phyloP scores from a whole-genome alignment of 2,113 vertebrate species.

The Hypocryptadius cinnamomeus region DNA sequence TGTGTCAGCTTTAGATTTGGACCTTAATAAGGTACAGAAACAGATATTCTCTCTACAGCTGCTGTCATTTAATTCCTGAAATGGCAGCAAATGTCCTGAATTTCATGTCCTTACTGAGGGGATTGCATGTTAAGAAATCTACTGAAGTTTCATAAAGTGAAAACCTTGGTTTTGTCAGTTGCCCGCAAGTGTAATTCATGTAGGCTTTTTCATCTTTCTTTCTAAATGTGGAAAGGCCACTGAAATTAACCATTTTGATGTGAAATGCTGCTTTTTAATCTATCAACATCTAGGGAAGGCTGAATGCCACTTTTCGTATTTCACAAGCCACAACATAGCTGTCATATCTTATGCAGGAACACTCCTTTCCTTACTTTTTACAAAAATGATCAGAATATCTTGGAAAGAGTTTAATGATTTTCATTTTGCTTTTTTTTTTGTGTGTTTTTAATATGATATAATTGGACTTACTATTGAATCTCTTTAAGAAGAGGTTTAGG shows the following conservation, averaged over 20 bases:
- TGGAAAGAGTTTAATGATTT: not conserved
- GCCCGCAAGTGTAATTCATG: not conserved
- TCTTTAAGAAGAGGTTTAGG: not conserved
- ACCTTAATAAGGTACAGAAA: not conserved
- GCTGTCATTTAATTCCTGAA: not conserved
- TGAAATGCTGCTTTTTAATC: not conserved
- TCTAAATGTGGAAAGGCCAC: not conserved
- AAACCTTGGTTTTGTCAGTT: not conserved
- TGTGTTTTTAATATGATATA: not conserved
- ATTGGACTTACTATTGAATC: not conserved
- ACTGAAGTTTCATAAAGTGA: not conserved
- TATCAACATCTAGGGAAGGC: not conserved
- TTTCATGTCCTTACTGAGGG: not conserved
- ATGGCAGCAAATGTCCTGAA: not conserved
- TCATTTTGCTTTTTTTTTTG: not conserved
- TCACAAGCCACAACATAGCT: not conserved
- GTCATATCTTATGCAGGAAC: not conserved
- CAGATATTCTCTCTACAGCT: not conserved
- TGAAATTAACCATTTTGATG: conserved; percentile 3
- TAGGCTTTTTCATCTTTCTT: not conserved
- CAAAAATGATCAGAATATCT: not conserved
- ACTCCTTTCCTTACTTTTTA: not conserved
- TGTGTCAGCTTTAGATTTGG: not conserved
- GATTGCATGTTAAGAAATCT: not conserved
- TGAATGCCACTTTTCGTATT: not conserved